Evolutionary conservation across 2,888 invertebrate genomes (phyloP), one percentile per base, ranked within the genome.

Genomic region (Dugesia japonica): DNA sequence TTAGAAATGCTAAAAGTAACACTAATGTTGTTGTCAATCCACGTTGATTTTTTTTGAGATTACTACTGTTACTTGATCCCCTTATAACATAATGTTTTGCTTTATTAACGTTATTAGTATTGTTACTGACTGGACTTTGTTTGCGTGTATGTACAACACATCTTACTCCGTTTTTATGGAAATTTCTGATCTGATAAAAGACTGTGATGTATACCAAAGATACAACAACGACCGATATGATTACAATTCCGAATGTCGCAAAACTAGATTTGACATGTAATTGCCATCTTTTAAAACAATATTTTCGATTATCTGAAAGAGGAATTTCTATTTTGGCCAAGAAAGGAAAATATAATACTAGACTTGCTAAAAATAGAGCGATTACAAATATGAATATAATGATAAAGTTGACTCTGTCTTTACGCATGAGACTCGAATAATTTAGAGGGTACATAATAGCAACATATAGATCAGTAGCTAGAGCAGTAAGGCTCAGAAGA

Each of bases 381-480:
- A 38, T 26, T 28, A 73, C 26, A 28, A 7, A 73, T 4, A 73
- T 73, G 28, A 28, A 28, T 4, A 73, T n/a, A 15, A 73, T 31
- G 4, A 26, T 31, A 13, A 38, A 28, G 13, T 31, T 28, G 42
- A 73, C 74, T 13, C 74, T 7, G 26, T 73, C 74, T 26, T 73
- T 38, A 26, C 38, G 28, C 74, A 73, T 73, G 20, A 28, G 38
- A 38, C 74, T 73, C 17, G 71, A 38, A 42, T 75, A 75, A 27
- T 71, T 42, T 20, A 75, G 71, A 20, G 75, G 75, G 73, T 42
- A 42, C 42, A 42, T 23, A n/a, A 75, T 75, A 20, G 75, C 75
- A 4, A 75, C 56, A 26, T 75, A 75, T 73, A 75, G 75, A 28
- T 75, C 75, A 17, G 27, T 7, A n/a, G 75, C 75, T 13, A 75